These are phyloP conservation scores for Anoplophora glabripennis DNA, from an alignment of 1,140 invertebrate genomes.

Conservation along the genomic window DNA sequence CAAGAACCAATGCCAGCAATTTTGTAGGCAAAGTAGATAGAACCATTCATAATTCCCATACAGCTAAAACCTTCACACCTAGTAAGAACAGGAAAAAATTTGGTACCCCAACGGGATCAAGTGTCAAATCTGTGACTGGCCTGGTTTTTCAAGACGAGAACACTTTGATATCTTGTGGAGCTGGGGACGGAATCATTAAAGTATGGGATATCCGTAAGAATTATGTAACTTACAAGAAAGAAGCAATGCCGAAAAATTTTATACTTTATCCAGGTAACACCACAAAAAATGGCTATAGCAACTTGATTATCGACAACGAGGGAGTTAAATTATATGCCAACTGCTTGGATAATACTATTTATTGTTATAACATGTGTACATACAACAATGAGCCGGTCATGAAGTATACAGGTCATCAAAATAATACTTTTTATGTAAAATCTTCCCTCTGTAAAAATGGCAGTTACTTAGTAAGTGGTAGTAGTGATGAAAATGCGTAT, in stretches of 20 bases:
- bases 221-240: slow-evolving; percentile 66
- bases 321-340: slow-evolving; percentile 73
- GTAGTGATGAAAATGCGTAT: slow-evolving; percentile 78
- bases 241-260: slow-evolving; percentile 67
- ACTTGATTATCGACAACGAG: slow-evolving; percentile 68
- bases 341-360: slow-evolving; percentile 82
- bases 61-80: slow-evolving; percentile 26
- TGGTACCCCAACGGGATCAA: slow-evolving; percentile 10
- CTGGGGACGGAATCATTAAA: slow-evolving; percentile 80
- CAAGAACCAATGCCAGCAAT: slow-evolving; percentile 52
- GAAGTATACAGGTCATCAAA: slow-evolving; percentile 67
- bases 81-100: slow-evolving; percentile 31
- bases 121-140: slow-evolving; percentile 67
- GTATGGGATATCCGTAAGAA: slow-evolving; percentile 84
- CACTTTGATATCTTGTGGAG: slow-evolving; percentile 75
- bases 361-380: slow-evolving; percentile 75
- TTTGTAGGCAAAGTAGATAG: slow-evolving; percentile 40
- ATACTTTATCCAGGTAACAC: slow-evolving; percentile 69
- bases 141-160: slow-evolving; percentile 75
- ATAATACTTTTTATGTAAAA: slow-evolving; percentile 80
- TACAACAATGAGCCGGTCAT: slow-evolving; percentile 64
- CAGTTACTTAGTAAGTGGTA: slow-evolving; percentile 77
- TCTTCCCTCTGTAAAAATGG: slow-evolving; percentile 75
- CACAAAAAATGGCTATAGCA: slow-evolving; percentile 73
- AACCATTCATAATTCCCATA: slow-evolving; percentile 45